phyloP scores from a whole-genome alignment of 2,888 invertebrate genomes.

The Urechis unicinctus region DNA sequence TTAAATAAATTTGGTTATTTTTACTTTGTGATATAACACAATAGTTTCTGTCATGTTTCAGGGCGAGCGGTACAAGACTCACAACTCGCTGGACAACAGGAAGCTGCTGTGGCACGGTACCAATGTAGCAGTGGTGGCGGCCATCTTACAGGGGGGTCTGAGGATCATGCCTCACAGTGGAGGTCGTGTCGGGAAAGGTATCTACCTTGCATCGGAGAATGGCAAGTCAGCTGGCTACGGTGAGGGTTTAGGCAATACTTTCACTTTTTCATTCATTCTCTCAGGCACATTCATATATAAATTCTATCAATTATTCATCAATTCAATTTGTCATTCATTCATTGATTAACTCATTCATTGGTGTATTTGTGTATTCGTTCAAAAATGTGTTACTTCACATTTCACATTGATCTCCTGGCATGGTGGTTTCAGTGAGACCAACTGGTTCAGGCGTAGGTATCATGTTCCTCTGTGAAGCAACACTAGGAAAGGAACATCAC shows the following conservation, averaged over 20 bases:
- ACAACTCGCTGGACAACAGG: constrained; percentile 41
- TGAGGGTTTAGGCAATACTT: constrained; percentile 31
- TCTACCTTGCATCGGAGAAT: constrained; percentile 54
- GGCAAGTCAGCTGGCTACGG: constrained; percentile 51
- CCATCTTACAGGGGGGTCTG: constrained; percentile 52
- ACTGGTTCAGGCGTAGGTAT: constrained; percentile 41
- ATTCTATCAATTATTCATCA: background rate
- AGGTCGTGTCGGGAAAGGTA: constrained; percentile 51
- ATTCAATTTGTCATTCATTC: background rate
- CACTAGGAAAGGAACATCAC: constrained; percentile 48
- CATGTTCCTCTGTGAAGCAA: constrained; percentile 53
- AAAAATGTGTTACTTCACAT: background rate
- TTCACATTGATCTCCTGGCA: background rate
- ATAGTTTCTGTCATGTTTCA: too few species aligned
- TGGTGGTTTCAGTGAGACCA: constrained; percentile 27
- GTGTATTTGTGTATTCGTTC: background rate
- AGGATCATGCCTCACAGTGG: constrained; percentile 54
- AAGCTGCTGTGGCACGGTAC: constrained; percentile 54
- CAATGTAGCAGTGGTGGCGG: constrained; percentile 53
- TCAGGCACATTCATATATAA: background rate
- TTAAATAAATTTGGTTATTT: too few species aligned
- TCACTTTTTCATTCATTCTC: too few species aligned
- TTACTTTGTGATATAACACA: too few species aligned
- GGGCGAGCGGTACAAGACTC: constrained; percentile 28
- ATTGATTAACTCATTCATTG: background rate